phyloP scores from a whole-genome alignment of 1,140 invertebrate species.

The Drosophila bocqueti region DNA sequence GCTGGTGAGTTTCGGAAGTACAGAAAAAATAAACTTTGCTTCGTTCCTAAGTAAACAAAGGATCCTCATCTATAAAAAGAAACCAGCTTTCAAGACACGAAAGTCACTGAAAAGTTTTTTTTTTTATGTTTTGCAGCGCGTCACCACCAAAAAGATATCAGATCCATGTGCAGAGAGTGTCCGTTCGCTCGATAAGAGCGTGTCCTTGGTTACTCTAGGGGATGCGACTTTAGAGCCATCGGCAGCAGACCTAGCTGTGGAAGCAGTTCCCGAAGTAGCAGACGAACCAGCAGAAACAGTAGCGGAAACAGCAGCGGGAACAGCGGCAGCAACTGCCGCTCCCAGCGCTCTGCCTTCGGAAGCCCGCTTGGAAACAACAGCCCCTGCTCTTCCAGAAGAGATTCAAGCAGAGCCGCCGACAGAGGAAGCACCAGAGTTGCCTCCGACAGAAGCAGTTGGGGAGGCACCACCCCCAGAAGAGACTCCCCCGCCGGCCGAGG shows the following conservation, averaged over 20 bases:
- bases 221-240: not conserved
- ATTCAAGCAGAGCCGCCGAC: not conserved
- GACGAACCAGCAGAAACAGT: not conserved
- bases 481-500: not conserved
- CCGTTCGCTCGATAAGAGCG: not conserved
- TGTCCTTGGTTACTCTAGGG: not conserved
- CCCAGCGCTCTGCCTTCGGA: not conserved
- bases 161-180: constrained; percentile 52
- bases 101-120: not conserved
- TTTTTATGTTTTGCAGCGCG: constrained; percentile 19
- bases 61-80: too few species aligned
- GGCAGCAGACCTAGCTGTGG: not conserved
- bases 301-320: not conserved
- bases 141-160: constrained; percentile 20
- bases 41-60: not conserved
- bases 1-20: constrained; percentile 27
- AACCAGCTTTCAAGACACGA: not conserved
- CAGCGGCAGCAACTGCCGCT: not conserved
- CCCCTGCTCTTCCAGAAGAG: not conserved
- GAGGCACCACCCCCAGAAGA: constrained; percentile 16
- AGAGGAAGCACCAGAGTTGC: not conserved
- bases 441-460: constrained; percentile 1
- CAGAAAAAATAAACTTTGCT: not conserved
- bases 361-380: not conserved
- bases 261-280: not conserved